Evolutionary conservation across 2,113 vertebrate species (phyloP), one percentile per base, ranked within the genome.

Genomic region (Cyprinodon variegatus): DNA sequence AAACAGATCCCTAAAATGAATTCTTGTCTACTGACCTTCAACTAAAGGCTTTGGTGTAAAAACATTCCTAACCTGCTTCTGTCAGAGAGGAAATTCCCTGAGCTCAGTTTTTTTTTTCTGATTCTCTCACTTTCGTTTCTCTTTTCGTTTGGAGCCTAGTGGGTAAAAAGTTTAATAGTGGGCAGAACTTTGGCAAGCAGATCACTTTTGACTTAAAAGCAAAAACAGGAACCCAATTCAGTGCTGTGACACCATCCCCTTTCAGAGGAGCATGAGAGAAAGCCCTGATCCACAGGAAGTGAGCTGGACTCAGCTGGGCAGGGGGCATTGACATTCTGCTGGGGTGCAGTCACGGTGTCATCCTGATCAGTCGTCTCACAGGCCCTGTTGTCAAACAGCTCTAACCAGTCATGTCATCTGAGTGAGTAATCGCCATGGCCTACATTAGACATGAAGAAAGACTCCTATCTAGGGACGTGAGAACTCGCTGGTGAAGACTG

Each of bases 181-280:
- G 73, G 70, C 74, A 80, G 79, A 73, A 50, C 36, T 70, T 77
- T 89, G 86, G 82, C 90, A 76, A 68, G 65, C 5, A 5, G 15
- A 61, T 72, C 73, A 64, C 80, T 88, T 89, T 90, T 70, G 39
- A 88, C 73, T 82, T 74, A 86, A 81, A 76, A 68, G 81, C 41
- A 83, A 90, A 91, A 91, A 91, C 92, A 93, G 90, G 84, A 93
- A 88, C 83, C 75, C 75, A 46, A 90, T 91, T 90, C 85, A 91
- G 82, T 13, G 39, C 66, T 66, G 74, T 64, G 72, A 89, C 88
- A 90, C 88, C 88, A 60, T 82, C 68, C 64, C 77, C 79, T 90
- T 92, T 93, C 86, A 93, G 70, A 9, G 57, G 67, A 12, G 82
- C 61, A 76, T 89, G 74, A 87, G 87, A 87, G 88, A 80, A 74